Evolutionary conservation across 1,140 invertebrate species (phyloP).

Genomic region (Apolygus lucorum): DNA sequence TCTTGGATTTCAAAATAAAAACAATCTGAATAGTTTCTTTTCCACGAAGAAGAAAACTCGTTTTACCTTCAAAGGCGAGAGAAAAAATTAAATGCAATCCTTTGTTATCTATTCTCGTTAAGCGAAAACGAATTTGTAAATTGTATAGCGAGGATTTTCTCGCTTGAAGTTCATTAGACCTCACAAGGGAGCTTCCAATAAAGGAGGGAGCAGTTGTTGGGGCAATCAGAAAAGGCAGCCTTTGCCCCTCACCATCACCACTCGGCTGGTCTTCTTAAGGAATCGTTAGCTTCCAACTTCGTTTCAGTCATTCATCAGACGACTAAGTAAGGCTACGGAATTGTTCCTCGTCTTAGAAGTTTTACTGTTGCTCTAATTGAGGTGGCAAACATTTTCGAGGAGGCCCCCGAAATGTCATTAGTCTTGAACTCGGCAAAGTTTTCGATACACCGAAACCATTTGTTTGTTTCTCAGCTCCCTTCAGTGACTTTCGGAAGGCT

Average conservation of each 20-base stretch:
- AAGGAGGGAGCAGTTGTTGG: background rate
- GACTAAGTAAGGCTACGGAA: background rate
- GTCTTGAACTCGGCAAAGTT: background rate
- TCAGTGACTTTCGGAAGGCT: no score
- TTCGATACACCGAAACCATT: background rate
- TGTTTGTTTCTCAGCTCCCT: no score
- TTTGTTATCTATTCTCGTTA: background rate
- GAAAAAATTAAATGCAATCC: background rate
- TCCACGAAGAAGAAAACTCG: no score
- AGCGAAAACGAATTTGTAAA: background rate
- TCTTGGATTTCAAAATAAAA: no score
- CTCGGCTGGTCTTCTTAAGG: background rate
- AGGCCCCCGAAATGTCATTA: background rate
- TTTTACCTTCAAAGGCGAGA: no score
- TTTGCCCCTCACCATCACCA: background rate
- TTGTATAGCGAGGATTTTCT: background rate
- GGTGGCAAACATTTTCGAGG: background rate
- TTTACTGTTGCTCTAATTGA: background rate
- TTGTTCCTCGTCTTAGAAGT: background rate
- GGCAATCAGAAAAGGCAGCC: background rate
- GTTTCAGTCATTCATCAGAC: constrained; percentile 1
- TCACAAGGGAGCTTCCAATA: background rate
- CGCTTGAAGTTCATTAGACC: background rate
- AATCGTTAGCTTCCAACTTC: background rate
- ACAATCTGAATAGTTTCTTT: no score